Percentiles rank a stretch among this genome's conserved stretches.
phyloP scores from a whole-genome alignment of 2,113 vertebrate species.

The Scytalopus superciliaris region DNA sequence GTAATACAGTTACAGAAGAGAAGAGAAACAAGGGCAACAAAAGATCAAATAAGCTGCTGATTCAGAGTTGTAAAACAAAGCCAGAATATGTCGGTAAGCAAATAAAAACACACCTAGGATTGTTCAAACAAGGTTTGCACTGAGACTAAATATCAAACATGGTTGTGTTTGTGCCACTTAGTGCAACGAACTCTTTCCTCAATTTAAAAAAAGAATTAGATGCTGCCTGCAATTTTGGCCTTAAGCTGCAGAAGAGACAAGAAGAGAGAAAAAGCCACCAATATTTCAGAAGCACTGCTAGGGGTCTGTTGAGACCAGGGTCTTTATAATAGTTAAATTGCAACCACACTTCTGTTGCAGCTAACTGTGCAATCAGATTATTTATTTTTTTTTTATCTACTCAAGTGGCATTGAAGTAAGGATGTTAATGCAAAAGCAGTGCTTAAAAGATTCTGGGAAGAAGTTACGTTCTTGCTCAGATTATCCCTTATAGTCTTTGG shows the following conservation, averaged over 20 bases:
- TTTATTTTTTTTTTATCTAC: neutral
- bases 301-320: accelerated
- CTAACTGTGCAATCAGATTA: neutral
- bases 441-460: neutral
- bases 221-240: neutral
- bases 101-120: neutral
- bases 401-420: neutral
- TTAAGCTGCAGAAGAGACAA: neutral
- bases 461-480: neutral
- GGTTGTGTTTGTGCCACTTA: neutral
- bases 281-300: neutral
- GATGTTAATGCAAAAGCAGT: neutral
- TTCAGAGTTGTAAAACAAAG: neutral
- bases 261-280: neutral
- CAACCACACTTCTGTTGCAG: neutral
- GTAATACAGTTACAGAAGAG: neutral
- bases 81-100: neutral
- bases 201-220: neutral
- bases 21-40: neutral
- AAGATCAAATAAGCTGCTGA: neutral
- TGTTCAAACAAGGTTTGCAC: neutral
- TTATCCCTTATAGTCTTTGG: neutral
- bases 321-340: neutral
- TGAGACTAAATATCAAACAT: neutral
- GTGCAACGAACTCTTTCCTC: neutral